A percentile compares a stretch with the other conserved stretches of the same genome.
phyloP scores from a whole-genome alignment of 2,113 vertebrate species.

The Piprites chloris region DNA sequence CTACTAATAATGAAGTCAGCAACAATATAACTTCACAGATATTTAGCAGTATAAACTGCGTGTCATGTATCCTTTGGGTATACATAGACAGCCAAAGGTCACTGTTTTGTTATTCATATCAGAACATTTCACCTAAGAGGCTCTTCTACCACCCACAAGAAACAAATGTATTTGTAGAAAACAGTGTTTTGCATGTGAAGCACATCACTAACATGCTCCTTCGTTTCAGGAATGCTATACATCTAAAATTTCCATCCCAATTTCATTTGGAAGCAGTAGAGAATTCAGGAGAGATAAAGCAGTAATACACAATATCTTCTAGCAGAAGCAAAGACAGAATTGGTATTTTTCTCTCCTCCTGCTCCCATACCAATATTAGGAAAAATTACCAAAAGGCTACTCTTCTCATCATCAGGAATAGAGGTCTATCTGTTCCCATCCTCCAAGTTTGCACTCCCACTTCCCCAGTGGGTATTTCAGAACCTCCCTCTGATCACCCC shows the following conservation, averaged over 20 bases:
- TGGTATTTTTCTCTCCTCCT: neutral
- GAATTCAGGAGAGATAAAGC: neutral
- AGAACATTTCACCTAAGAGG: neutral
- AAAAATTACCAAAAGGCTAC: neutral
- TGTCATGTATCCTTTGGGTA: neutral
- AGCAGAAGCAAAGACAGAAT: neutral
- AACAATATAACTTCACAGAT: conserved; percentile 23
- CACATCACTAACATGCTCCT: neutral
- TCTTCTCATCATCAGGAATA: neutral
- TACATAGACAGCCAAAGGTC: neutral
- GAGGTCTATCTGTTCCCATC: neutral
- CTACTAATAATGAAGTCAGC: conserved; percentile 28
- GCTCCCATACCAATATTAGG: neutral
- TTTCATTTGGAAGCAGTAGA: neutral
- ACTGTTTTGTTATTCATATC: neutral
- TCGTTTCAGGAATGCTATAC: neutral
- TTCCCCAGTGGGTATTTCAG: neutral
- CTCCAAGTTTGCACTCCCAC: neutral
- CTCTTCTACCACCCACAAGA: neutral
- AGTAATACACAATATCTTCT: neutral
- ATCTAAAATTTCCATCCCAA: neutral
- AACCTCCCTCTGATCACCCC: neutral
- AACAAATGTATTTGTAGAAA: neutral
- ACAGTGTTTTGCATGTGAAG: neutral
- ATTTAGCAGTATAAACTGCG: neutral